These are phyloP conservation scores for Trichopria drosophilae DNA, from an alignment of 2,888 invertebrate genomes.

Conservation along the genomic window DNA sequence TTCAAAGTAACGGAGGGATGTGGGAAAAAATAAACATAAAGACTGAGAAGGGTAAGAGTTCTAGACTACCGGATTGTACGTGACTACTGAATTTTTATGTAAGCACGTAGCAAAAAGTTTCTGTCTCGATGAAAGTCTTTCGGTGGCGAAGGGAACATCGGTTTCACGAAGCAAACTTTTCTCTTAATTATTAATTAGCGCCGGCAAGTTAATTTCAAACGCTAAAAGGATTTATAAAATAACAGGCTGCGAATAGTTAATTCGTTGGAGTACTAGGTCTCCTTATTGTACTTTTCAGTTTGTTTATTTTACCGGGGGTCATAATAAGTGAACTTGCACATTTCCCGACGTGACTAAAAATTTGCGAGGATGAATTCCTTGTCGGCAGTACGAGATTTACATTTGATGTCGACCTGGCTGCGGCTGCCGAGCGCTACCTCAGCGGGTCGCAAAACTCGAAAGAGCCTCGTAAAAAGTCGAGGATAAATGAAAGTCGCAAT, in stretches of 20 bases:
- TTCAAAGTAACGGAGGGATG: slow-evolving; percentile 1
- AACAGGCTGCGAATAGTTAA: too few relatives aligned
- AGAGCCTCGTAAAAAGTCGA: slow-evolving; percentile 1
- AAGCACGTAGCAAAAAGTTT: slow-evolving; percentile 37
- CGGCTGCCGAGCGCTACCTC: too few relatives aligned
- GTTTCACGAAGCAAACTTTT: slow-evolving; percentile 29
- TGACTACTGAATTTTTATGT: slow-evolving; percentile 40
- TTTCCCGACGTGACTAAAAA: too few relatives aligned
- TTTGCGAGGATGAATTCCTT: too few relatives aligned
- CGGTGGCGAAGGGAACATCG: background rate
- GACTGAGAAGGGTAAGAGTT: background rate
- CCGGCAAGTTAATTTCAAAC: too few relatives aligned
- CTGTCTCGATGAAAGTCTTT: slow-evolving; percentile 28
- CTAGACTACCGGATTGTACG: slow-evolving; percentile 13
- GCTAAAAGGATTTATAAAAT: too few relatives aligned
- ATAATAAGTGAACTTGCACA: too few relatives aligned
- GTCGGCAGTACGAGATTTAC: slow-evolving; percentile 2
- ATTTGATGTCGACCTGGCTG: background rate
- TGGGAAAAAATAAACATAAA: background rate
- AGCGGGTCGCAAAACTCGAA: slow-evolving; percentile 10
- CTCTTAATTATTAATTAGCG: slow-evolving; percentile 40
- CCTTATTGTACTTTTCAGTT: too few relatives aligned
- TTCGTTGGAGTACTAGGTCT: too few relatives aligned
- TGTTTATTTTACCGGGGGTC: too few relatives aligned
- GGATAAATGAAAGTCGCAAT: slow-evolving; percentile 34